Evolutionary conservation across 2,797 vertebrate genomes (phyloP), one percentile per base, ranked within the genome.

Genomic region (Antrozous pallidus): DNA sequence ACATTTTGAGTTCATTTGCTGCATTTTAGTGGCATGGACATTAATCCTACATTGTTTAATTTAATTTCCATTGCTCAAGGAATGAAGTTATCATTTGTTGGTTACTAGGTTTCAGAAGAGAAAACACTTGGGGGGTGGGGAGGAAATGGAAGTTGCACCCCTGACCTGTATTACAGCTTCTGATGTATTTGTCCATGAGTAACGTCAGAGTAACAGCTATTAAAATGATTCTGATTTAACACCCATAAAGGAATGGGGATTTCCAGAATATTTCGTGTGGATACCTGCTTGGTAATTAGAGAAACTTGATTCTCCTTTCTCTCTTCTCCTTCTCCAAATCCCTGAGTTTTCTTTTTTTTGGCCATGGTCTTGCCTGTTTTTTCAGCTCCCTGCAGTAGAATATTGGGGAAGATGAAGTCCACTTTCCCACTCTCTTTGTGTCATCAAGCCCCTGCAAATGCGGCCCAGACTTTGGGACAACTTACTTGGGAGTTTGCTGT

Each of bases 111-210:
- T 95, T 97, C 78, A 89, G 96, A 97, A 96, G 96, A 84, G 74
- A 93, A 91, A 26, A 77, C 95, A 93, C 87, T 97, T 85, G 90
- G 89, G 56, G 88, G 95, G 95, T 16, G 49, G 18, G 8, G 7
- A 17, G 49, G 73, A 96, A 97, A 95, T 75, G 65, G 83, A 96
- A 96, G 71, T 90, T 95, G 94, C 77, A 93, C 96, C 96, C 96
- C 81, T 94, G 87, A 83, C 92, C 90, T 95, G 91, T 84, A 84
- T 97, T 97, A 97, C 20, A 97, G 95, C 51, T 97, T 97, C 95
- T 97, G 96, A 96, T 89, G 96, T 96, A 96, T 95, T 91, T 98
- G 97, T 96, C 89, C 88, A 95, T 96, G 97, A 97, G 91, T 94
- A 96, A 95, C 95, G 96, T 96, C 95, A 97, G 94, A 97, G 95